Conservation (phyloP, 2,888 invertebrate species). For the Aphodius granarius region DNA sequence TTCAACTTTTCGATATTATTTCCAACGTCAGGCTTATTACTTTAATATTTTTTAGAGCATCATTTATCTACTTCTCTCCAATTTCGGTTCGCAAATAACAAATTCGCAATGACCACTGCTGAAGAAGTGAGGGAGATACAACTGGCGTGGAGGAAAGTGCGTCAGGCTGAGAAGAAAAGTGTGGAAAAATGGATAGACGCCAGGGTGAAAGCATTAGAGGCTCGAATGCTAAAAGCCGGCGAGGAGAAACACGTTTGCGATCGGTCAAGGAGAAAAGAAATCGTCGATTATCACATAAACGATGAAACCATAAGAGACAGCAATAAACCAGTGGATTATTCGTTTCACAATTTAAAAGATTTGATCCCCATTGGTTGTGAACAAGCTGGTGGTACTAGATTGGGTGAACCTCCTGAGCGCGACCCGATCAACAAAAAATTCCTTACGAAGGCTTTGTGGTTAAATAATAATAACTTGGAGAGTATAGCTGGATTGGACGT, state of each 20-base stretch:
- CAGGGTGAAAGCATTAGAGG: not conserved
- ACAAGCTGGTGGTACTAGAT: conserved; percentile 50
- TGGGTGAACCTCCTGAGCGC: conserved; percentile 51
- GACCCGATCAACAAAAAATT: conserved; percentile 50
- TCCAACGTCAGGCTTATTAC: no score
- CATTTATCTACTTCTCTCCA: not conserved
- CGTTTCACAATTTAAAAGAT: conserved; percentile 31
- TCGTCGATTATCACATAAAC: conserved; percentile 29
- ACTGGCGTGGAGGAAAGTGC: not conserved
- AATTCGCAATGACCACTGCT: not conserved
- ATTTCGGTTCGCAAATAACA: not conserved
- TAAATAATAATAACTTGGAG: conserved; percentile 55
- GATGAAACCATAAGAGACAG: conserved; percentile 27
- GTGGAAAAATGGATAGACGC: not conserved
- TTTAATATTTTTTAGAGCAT: not conserved
- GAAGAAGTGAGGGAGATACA: not conserved
- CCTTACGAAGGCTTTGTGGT: conserved; percentile 55
- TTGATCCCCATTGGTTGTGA: conserved; percentile 41
- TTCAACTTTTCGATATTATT: not conserved
- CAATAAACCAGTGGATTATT: conserved; percentile 33
- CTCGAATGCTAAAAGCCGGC: not conserved
- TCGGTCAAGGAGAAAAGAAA: conserved; percentile 11
- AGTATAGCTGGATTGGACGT: conserved; percentile 48
- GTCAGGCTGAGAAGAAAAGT: not conserved
- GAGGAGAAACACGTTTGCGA: conserved; percentile 1